Evolutionary conservation across 2,113 vertebrate species (phyloP).

Genomic region (Notarius quadriscutis): DNA sequence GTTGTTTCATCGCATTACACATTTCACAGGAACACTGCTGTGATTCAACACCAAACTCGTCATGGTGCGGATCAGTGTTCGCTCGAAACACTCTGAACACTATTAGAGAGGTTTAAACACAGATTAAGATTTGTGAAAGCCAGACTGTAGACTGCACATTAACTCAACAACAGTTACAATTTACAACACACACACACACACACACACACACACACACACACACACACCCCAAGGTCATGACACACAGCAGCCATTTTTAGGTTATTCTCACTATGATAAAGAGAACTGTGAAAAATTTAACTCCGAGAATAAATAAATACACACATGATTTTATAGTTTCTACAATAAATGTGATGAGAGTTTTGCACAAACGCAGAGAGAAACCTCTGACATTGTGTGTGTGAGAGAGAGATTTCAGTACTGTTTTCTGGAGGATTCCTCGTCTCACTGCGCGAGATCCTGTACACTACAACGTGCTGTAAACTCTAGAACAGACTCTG

Average conservation of each 20-base stretch:
- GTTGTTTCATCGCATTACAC: too few species aligned
- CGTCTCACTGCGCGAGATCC: not conserved
- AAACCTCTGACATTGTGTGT: not conserved
- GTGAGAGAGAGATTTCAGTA: not conserved
- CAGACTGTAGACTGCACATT: not conserved
- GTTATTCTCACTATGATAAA: not conserved
- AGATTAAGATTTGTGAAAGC: not conserved
- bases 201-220: not conserved
- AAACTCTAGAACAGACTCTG: not conserved
- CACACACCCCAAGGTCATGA: not conserved
- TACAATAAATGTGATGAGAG: not conserved
- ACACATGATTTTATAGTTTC: not conserved
- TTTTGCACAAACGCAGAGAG: too few species aligned
- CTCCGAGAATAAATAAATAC: not conserved
- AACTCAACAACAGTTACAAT: conserved; percentile 6
- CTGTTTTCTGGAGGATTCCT: not conserved
- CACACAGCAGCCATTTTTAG: not conserved
- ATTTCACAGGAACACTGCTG: not conserved
- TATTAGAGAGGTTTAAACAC: conserved; percentile 1
- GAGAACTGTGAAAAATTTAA: not conserved
- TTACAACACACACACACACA: conserved; percentile 4
- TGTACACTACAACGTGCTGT: not conserved
- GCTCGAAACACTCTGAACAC: not conserved
- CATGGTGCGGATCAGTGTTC: not conserved
- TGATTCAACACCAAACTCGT: not conserved